Evolutionary conservation across 2,888 invertebrate genomes (phyloP), one percentile per base, ranked within the genome.

Genomic region (Epiperipatus broadwayi): DNA sequence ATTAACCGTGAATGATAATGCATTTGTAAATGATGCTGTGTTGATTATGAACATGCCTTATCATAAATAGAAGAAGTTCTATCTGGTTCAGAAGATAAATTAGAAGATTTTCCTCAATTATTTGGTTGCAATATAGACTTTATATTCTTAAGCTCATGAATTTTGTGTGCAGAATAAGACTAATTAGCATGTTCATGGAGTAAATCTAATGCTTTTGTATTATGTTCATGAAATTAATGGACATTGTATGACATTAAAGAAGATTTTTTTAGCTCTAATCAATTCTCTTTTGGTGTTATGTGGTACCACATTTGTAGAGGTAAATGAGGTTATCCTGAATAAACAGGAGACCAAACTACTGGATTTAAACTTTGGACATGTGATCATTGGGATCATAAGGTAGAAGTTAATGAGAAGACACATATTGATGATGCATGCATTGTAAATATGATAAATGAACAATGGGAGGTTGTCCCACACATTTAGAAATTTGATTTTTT

Each of bases 1-100:
- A 87, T 84, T 45, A 89, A 85, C 61, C 89, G 89, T 47, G 89
- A 89, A 63, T 91, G 89, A 62, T 89, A 87, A 66, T 89, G 89
- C 39, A 87, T 89, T 65, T 89, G 89, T 52, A 89, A 84, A 65
- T 89, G 89, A 25, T 87, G 68, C 63, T 89, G 87, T 37, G 87
- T 83, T 35, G 87, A 87, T 45, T 87, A 87, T 41, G 83, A 83
- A 49, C 80, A 68, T 32, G n/a, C n/a, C n/a, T n/a, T n/a, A n/a
- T n/a, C n/a, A n/a, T n/a, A n/a, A n/a, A n/a, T n/a, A n/a, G n/a
- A n/a, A n/a, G n/a, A n/a, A n/a, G n/a, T n/a, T n/a, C n/a, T n/a
- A n/a, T n/a, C n/a, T n/a, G n/a, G n/a, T n/a, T n/a, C n/a, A n/a
- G n/a, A n/a, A n/a, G n/a, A n/a, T n/a, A n/a, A n/a, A n/a, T n/a